Percentiles rank a stretch among this genome's conserved stretches.
These are phyloP conservation scores for Okapia johnstoni DNA, from an alignment of 2,113 vertebrate genomes.

Conservation along the genomic window DNA sequence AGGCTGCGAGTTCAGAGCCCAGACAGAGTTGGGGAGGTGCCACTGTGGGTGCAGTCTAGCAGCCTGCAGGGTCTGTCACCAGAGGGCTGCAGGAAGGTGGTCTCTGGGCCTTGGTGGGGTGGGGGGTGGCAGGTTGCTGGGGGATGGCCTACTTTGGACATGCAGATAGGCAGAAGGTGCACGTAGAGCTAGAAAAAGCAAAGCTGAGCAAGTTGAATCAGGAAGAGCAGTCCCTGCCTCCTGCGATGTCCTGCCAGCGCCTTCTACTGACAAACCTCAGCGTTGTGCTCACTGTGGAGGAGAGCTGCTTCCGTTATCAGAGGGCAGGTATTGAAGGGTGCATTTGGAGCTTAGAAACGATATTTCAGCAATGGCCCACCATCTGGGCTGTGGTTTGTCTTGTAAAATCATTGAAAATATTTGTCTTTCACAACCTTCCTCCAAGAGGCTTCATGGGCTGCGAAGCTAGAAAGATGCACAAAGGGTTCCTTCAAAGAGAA, in stretches of 20 bases:
- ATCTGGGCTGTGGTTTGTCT: not conserved
- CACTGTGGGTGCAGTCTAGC: not conserved
- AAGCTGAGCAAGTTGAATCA: not conserved
- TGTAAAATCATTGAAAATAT: not conserved
- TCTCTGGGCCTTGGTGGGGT: not conserved
- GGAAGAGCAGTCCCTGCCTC: not conserved
- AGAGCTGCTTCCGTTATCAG: not conserved
- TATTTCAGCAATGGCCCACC: not conserved
- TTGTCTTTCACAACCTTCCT: not conserved
- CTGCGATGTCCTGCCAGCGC: fast-evolving
- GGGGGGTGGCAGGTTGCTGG: not conserved
- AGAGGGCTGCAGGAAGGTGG: not conserved
- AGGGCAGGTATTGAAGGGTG: not conserved
- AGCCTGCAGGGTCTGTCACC: no score
- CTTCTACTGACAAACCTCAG: not conserved
- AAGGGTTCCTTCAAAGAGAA: not conserved
- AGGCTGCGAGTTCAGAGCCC: not conserved
- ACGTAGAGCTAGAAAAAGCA: not conserved
- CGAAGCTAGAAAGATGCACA: not conserved
- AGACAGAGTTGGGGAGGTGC: not conserved
- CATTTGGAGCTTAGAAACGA: not conserved
- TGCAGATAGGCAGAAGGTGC: not conserved
- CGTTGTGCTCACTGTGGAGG: not conserved
- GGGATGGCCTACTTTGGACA: not conserved
- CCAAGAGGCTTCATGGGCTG: not conserved